Percentiles rank a stretch among this genome's conserved stretches.
Evolutionary conservation across 2,888 invertebrate genomes (phyloP).

Genomic region (Drosophila atripex): DNA sequence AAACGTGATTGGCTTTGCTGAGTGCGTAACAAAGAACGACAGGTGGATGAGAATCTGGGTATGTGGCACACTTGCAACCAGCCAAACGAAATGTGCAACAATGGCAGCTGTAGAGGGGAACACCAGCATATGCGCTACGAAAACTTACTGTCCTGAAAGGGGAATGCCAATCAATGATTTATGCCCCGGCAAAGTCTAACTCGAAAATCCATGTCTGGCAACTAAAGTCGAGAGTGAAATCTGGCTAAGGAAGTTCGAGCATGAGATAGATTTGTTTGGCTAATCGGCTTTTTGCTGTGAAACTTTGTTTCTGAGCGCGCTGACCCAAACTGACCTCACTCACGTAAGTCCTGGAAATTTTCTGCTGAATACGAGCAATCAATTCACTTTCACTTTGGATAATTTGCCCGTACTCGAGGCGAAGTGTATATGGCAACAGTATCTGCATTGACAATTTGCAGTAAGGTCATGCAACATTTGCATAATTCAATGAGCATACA

Average conservation of each 20-base stretch:
- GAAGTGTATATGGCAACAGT: slow-evolving; percentile 35
- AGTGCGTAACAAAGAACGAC: slow-evolving; percentile 57
- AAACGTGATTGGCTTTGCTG: slow-evolving; percentile 69
- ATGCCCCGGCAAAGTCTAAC: slow-evolving; percentile 6
- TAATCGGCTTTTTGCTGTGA: slow-evolving; percentile 51
- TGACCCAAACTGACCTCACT: slow-evolving; percentile 27
- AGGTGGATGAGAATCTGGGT: slow-evolving; percentile 35
- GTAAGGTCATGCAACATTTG: slow-evolving; percentile 56
- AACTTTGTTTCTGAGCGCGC: slow-evolving; percentile 6
- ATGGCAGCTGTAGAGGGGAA: slow-evolving; percentile 7
- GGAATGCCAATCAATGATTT: slow-evolving; percentile 30
- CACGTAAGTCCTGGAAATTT: slow-evolving; percentile 35
- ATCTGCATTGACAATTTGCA: slow-evolving; percentile 62
- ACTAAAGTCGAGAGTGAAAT: slow-evolving; percentile 26
- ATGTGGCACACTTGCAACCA: slow-evolving; percentile 11
- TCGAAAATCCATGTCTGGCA: slow-evolving; percentile 48
- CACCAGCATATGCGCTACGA: slow-evolving; percentile 1
- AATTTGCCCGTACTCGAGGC: slow-evolving; percentile 42
- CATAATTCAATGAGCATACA: slow-evolving; percentile 75
- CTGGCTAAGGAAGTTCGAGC: slow-evolving; percentile 17
- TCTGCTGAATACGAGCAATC: slow-evolving; percentile 65
- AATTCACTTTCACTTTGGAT: slow-evolving; percentile 63
- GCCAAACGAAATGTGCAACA: slow-evolving; percentile 24
- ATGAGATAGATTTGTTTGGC: slow-evolving; percentile 45
- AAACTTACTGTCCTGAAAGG: neutral